A percentile compares a stretch with the other conserved stretches of the same genome.
Conservation (phyloP, 30 jellyfish, hydroid and myxozoan genomes). For the Pseudorhiza aurosa region DNA sequence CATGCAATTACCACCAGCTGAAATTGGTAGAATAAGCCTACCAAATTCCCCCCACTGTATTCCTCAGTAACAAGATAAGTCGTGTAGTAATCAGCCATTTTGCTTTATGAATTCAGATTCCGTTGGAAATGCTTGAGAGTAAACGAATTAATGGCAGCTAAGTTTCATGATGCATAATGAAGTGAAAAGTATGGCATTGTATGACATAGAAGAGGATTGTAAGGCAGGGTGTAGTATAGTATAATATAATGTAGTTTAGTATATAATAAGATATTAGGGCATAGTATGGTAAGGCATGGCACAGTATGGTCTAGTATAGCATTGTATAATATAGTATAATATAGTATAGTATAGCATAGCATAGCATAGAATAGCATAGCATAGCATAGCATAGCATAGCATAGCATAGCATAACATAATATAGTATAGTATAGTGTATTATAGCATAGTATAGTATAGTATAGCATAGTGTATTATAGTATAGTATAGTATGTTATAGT, state of each 20-base stretch:
- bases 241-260: not conserved
- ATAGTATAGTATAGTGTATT: constrained; percentile 2
- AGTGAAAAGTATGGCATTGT: too few species aligned
- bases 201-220: too few species aligned
- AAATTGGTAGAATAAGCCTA: too few species aligned
- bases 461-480: not conserved
- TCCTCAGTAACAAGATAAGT: too few species aligned
- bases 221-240: not conserved
- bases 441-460: constrained; percentile 5
- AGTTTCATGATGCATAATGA: too few species aligned
- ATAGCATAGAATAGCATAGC: too few species aligned
- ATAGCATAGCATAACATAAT: constrained; percentile 13
- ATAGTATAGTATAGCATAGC: not conserved
- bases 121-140: too few species aligned
- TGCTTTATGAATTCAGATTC: too few species aligned
- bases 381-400: not conserved
- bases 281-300: not conserved
- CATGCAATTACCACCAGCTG: too few species aligned
- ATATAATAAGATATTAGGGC: not conserved
- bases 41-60: too few species aligned
- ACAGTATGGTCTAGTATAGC: not conserved
- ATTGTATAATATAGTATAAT: not conserved
- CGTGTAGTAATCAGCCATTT: too few species aligned
- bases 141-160: too few species aligned
- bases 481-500: not conserved